Base-by-base conservation (phyloP, 2,797 vertebrate genomes). In the Lithobates sylvaticus region DNA sequence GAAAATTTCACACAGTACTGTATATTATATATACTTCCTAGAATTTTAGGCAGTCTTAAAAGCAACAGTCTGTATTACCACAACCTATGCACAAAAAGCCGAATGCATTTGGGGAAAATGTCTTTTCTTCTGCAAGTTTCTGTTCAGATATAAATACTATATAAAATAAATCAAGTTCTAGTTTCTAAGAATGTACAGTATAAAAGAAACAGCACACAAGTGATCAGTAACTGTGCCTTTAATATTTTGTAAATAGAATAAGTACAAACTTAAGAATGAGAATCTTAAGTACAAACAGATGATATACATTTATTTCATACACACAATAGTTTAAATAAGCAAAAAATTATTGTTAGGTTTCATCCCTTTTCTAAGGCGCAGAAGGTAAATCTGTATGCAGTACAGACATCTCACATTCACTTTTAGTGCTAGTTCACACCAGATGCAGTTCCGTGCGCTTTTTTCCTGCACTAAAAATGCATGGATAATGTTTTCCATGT, bases 181-280 rank as follows among this genome's bases (percentile, higher is more conserved):
- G 15, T 36, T 16, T 12, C 5, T 4, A 29, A 70, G 16, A 70
- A 18, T 36, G 1, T 8, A 36, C 16, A 13, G 13, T 16, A 15
- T 27, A 26, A 70, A 80, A 50, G n/a, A 81, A 86, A 32, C 76
- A 80, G 34, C 83, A 88, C 7, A 86, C 79, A 34, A 73, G 65
- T 36, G 23, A 83, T 89, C 88, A 90, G 88, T 86, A 89, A 88
- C 78, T 86, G 84, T 90, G 90, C 89, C 71, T 92, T 92, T 89
- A 91, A 89, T 91, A 88, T 77, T 71, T 91, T 90, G 80, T 88
- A 91, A 91, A 88, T 88, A 88, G 10, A 84, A 54, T 54, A 54
- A 54, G 50, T 54, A 54, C 50, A 54, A 54, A 54, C 50, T 16
- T 54, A 54, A 54, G 44, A 47, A 47, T 47, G 3, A 18, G 50